A percentile compares a stretch with the other conserved stretches of the same genome.
phyloP scores from a whole-genome alignment of 2,888 invertebrate species.

The Peribatodes rhomboidaria region DNA sequence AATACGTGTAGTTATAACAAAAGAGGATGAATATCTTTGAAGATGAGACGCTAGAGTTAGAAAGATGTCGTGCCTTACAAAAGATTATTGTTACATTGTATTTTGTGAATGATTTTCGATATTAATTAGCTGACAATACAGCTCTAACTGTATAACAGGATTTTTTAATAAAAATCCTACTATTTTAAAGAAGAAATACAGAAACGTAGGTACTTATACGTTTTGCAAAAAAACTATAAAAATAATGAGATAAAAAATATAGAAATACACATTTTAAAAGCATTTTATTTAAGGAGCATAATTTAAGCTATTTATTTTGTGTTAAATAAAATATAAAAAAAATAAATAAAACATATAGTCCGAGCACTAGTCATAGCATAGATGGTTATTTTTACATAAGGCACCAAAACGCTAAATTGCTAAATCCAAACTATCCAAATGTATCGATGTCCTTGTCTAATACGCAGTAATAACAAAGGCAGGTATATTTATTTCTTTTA shows the following conservation, averaged over 20 bases:
- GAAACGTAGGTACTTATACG: neutral
- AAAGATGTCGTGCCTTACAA: constrained; percentile 23
- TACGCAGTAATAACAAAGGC: no score
- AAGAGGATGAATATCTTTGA: constrained; percentile 12
- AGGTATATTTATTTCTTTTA: no score
- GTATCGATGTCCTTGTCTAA: no score
- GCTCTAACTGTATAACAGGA: no score
- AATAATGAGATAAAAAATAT: constrained; percentile 3
- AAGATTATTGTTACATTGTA: constrained; percentile 1
- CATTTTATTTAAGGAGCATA: constrained; percentile 19
- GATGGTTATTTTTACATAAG: no score
- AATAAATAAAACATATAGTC: constrained; percentile 22
- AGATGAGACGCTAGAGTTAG: constrained; percentile 33
- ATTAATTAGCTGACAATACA: neutral
- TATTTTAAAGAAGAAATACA: neutral
- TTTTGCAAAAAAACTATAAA: neutral
- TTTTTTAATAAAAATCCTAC: no score
- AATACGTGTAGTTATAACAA: no score
- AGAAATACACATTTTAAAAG: constrained; percentile 6
- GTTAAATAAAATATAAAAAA: constrained; percentile 26
- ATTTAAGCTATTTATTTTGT: constrained; percentile 28
- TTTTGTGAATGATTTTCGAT: neutral
- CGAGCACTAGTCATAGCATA: constrained; percentile 45
- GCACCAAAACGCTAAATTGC: no score
- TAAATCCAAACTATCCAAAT: no score